A percentile compares a stretch with the other conserved stretches of the same genome.
phyloP scores from a whole-genome alignment of 2,113 vertebrate species.

The Pao palembangensis region DNA sequence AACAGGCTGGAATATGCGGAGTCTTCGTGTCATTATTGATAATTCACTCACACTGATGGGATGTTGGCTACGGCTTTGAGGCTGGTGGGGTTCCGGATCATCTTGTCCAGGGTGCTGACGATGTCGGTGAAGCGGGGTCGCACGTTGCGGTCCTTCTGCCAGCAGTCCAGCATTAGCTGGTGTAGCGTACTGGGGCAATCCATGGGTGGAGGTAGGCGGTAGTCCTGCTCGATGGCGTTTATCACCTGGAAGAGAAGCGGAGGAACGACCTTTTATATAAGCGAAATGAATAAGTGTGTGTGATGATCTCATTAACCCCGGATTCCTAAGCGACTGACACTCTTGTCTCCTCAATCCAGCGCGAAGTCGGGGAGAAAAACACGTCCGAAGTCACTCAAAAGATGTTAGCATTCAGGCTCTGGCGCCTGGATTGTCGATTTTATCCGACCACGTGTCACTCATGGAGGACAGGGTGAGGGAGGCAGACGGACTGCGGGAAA shows the following conservation, averaged over 20 bases:
- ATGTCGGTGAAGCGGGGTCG: conserved; percentile 95
- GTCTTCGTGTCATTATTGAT: neutral
- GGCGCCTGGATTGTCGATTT: conserved; percentile 40
- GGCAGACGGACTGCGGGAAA: conserved; percentile 11
- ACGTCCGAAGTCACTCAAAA: conserved; percentile 6
- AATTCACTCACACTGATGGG: conserved; percentile 88
- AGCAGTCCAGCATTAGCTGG: conserved; percentile 98
- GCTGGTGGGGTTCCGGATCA: conserved; percentile 97
- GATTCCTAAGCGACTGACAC: too few species aligned
- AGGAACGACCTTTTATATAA: too few species aligned
- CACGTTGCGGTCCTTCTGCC: conserved; percentile 98
- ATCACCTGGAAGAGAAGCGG: conserved; percentile 80
- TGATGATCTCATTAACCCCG: too few species aligned
- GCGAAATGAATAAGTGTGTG: too few species aligned
- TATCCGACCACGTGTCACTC: conserved; percentile 43
- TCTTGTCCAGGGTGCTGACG: conserved; percentile 96
- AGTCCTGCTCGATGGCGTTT: conserved; percentile 97
- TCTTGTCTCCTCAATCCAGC: too few species aligned
- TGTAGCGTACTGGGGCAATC: conserved; percentile 94
- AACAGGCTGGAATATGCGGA: neutral
- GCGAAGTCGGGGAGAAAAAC: neutral
- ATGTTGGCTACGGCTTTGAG: conserved; percentile 97
- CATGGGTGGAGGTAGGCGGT: conserved; percentile 96
- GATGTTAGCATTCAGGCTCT: conserved; percentile 41
- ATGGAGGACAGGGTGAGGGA: conserved; percentile 27